Evolutionary conservation across 2,797 vertebrate genomes (phyloP).

Genomic region (Trachurus trachurus): DNA sequence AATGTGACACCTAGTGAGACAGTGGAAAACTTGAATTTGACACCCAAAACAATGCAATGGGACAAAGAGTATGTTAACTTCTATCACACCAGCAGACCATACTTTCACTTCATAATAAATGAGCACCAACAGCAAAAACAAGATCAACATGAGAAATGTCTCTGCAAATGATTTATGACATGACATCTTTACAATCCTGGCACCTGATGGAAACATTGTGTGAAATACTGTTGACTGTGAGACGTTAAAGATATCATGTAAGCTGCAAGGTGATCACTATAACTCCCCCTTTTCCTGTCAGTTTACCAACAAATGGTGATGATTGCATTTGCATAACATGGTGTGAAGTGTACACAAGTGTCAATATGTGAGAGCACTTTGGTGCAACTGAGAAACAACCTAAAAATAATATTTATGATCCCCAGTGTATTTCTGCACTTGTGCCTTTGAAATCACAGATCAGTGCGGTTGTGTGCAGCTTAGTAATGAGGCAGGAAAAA

Average conservation of each 20-base stretch:
- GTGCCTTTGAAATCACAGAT: conserved; percentile 43
- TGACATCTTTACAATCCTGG: not conserved
- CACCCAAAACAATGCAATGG: no score
- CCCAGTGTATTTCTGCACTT: not conserved
- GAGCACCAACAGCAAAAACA: not conserved
- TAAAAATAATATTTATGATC: not conserved
- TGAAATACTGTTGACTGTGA: conserved; percentile 13
- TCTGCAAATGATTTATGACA: not conserved
- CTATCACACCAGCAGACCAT: not conserved
- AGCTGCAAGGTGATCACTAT: not conserved
- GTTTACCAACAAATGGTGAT: conserved; percentile 21
- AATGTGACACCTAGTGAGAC: not conserved
- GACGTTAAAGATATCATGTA: not conserved
- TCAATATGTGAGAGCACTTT: not conserved
- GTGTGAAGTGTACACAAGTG: conserved; percentile 25
- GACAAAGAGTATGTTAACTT: no score
- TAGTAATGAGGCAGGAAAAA: not conserved
- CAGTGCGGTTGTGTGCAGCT: not conserved
- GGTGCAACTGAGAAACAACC: not conserved
- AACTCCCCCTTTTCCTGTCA: not conserved
- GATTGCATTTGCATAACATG: conserved; percentile 28
- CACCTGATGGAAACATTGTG: not conserved
- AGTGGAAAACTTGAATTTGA: not conserved
- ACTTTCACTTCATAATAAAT: not conserved
- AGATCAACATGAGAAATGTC: not conserved